Base-by-base conservation (phyloP, 2,113 vertebrate species). In the Sclerurus mexicanus region DNA sequence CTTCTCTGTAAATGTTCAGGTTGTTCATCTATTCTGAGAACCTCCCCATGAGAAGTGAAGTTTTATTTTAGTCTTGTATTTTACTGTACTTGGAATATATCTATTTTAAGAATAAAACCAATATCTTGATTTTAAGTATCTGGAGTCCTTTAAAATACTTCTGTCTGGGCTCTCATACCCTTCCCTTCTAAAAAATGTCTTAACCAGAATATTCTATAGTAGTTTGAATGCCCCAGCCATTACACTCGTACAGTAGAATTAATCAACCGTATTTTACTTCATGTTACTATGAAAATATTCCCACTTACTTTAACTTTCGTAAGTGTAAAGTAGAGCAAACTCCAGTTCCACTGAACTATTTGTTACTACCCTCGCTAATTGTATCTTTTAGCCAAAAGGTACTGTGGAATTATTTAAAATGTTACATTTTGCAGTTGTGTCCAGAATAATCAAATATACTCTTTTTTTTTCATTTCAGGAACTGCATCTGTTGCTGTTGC, bases 401-500 rank as follows among this genome's bases (percentile, higher is more conserved):
- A 30, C 44, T 37, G 17, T 62, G 27, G 21, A 53, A 53, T 71
- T 56, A 60, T 35, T 81, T 58, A 56, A 44, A 56, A 33, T 66
- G 3, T 27, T 59, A 14, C 49, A 14, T 30, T 94, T 72, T 35
- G 10, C 62, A 62, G 58, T 31, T 47, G 3, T 87, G 67, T 92
- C 19, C 27, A 28, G 30, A 59, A 63, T 63, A 72, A 91, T 73
- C 31, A 91, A 10, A 47, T 68, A 1, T 63, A 23, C 62, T 47
- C 13, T 74, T 46, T 62, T 75, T 42, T 56, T 66, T 87, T 21
- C 17, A 14, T 85, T 94, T 89, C 76, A 99, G 99, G 99, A 87
- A 99, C 99, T 69, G 99, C 99, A 31, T 98, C 99, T 40, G 99
- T 99, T 47, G 99, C 99, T 14, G 99, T 99, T 55, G 99, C 99